Evolutionary conservation across 2,888 invertebrate genomes (phyloP).

Genomic region (Hirtodrosophila confusa): DNA sequence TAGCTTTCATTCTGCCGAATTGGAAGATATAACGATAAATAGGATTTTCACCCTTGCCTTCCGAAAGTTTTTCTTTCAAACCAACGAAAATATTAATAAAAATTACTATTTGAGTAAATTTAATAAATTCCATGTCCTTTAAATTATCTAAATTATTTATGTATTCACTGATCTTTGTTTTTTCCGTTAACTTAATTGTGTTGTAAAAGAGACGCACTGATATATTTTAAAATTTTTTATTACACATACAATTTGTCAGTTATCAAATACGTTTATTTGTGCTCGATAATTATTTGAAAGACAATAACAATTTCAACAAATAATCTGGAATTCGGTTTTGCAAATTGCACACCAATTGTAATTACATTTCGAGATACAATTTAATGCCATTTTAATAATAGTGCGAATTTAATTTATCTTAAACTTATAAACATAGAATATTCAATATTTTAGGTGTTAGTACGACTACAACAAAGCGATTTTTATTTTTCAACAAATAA

Average conservation of each 20-base stretch:
- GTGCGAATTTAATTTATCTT: constrained; percentile 64
- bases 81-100: no score
- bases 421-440: constrained; percentile 62
- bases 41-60: no score
- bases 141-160: no score
- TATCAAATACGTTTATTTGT: constrained; percentile 54
- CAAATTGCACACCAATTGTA: constrained; percentile 14
- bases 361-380: constrained; percentile 44
- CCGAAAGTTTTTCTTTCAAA: no score
- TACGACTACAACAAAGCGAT: constrained; percentile 57
- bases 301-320: constrained; percentile 55
- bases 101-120: no score
- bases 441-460: constrained; percentile 50
- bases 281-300: constrained; percentile 32
- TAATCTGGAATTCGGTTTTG: constrained; percentile 28
- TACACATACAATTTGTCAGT: constrained; percentile 70
- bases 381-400: constrained; percentile 10
- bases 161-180: no score
- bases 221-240: constrained; percentile 57
- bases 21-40: no score
- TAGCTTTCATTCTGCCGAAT: no score
- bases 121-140: no score
- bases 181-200: background rate
- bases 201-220: background rate
- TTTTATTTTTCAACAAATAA: constrained; percentile 76